Percentiles rank a stretch among this genome's conserved stretches.
Evolutionary conservation across 2,888 invertebrate genomes (phyloP).

Genomic region (Epirrhoe alternata): DNA sequence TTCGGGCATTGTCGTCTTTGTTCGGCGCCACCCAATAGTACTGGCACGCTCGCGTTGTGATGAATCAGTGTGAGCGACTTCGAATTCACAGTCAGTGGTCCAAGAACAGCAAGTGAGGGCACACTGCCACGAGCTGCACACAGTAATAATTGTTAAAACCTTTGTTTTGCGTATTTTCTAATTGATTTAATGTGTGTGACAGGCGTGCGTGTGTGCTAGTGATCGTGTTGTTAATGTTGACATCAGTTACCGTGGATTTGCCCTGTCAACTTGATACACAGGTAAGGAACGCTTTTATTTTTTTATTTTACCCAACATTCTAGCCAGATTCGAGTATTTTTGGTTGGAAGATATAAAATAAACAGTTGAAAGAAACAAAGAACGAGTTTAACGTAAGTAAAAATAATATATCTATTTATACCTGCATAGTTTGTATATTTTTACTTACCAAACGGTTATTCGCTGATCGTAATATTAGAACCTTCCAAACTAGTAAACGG

Average conservation of each 20-base stretch:
- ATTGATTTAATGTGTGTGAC: conserved; percentile 52
- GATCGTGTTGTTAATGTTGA: conserved; percentile 42
- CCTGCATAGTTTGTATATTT: no score
- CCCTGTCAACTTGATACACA: conserved; percentile 47
- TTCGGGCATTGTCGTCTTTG: conserved; percentile 69
- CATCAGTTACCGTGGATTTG: conserved; percentile 53
- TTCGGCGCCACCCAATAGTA: conserved; percentile 59
- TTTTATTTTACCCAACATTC: not conserved
- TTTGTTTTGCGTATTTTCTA: conserved; percentile 56
- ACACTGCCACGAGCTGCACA: conserved; percentile 48
- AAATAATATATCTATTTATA: no score
- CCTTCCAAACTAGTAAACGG: no score
- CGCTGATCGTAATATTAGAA: no score
- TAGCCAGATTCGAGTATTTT: not conserved
- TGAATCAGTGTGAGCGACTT: conserved; percentile 51
- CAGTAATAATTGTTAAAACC: conserved; percentile 49
- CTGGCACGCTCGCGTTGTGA: conserved; percentile 49
- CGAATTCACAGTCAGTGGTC: conserved; percentile 35
- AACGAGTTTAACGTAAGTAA: not conserved
- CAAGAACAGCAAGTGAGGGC: conserved; percentile 31
- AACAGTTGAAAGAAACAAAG: not conserved
- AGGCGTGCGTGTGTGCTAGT: conserved; percentile 54
- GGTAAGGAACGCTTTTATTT: conserved; percentile 43
- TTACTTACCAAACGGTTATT: no score
- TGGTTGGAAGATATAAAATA: not conserved